Conservation (phyloP, 2,113 vertebrate genomes). For the Ondatra zibethicus region DNA sequence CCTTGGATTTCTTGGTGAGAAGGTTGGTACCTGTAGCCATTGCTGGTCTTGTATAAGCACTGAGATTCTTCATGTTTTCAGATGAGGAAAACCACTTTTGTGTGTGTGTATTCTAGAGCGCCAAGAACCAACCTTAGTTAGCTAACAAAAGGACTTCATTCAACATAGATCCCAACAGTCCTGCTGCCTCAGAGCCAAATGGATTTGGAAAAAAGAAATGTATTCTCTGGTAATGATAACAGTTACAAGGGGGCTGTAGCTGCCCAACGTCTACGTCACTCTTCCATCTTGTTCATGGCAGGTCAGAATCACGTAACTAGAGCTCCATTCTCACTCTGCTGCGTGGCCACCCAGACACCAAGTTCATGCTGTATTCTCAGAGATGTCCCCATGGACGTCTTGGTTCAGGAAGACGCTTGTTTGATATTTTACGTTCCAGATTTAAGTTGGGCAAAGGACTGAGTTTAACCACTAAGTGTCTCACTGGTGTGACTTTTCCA, state of each 20-base stretch:
- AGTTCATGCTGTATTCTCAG: neutral
- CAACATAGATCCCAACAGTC: neutral
- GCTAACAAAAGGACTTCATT: neutral
- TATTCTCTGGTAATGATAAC: neutral
- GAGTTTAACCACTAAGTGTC: neutral
- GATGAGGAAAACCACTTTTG: neutral
- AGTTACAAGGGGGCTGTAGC: neutral
- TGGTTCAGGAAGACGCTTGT: neutral
- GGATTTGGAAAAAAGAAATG: neutral
- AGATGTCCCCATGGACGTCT: neutral
- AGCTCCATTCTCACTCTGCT: neutral
- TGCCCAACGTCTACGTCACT: neutral
- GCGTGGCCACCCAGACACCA: neutral
- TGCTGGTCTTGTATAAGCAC: neutral
- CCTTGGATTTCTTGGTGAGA: neutral
- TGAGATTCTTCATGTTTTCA: neutral
- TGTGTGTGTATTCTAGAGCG: neutral
- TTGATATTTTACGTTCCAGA: neutral
- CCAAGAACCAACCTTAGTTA: neutral
- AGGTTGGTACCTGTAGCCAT: neutral
- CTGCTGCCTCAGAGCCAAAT: neutral
- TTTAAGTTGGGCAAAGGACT: neutral
- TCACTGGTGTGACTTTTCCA: neutral
- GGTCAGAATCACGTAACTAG: neutral
- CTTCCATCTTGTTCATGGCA: neutral